These are phyloP conservation scores for Gyrodactylus bullatarudis DNA, from an alignment of 1,140 invertebrate genomes.

Conservation along the genomic window DNA sequence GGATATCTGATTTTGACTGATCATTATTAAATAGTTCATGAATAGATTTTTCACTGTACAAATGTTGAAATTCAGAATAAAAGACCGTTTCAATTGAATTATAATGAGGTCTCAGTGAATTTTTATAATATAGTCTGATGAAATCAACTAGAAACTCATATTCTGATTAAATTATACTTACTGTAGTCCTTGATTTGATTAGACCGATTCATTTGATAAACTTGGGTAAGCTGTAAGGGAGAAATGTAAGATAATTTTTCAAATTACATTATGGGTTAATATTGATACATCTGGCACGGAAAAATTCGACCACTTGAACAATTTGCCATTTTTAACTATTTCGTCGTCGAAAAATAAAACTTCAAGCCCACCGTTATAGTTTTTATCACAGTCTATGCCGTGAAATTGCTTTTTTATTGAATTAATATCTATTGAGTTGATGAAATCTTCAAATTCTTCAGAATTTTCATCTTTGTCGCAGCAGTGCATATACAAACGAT, in stretches of 20 bases:
- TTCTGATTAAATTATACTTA: background rate
- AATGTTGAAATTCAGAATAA: too few species aligned
- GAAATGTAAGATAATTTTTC: background rate
- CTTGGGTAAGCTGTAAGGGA: background rate
- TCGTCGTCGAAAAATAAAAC: background rate
- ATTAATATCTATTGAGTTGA: background rate
- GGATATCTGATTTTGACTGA: too few species aligned
- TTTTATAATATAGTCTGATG: background rate
- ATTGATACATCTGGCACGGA: background rate
- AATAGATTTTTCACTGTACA: too few species aligned
- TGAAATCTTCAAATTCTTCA: background rate
- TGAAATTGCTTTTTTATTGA: background rate
- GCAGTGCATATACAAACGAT: background rate
- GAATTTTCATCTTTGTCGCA: background rate
- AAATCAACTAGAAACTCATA: background rate
- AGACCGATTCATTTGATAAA: background rate
- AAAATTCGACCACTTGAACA: background rate
- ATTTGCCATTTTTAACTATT: background rate
- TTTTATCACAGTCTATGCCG: background rate
- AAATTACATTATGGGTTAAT: background rate
- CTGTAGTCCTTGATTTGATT: background rate
- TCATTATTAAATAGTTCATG: background rate
- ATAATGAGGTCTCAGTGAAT: background rate
- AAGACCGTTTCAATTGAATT: too few species aligned
- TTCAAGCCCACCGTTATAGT: background rate